These are phyloP conservation scores for Galaxea fascicularis DNA, from an alignment of 92 coral and sea anemone genomes.

Conservation along the genomic window DNA sequence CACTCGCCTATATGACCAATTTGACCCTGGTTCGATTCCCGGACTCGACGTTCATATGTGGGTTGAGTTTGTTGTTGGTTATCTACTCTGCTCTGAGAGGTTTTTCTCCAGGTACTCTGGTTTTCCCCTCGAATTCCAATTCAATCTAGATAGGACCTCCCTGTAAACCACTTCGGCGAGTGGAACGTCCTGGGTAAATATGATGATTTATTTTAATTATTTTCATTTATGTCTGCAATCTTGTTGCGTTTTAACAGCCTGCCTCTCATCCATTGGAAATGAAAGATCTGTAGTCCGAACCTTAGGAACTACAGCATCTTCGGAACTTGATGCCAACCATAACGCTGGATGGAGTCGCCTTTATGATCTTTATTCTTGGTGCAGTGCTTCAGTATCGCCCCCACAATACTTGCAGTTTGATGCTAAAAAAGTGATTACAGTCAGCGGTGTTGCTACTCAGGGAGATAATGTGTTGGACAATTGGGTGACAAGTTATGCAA, in stretches of 20 bases:
- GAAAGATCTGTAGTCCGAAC: neutral
- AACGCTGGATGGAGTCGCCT: neutral
- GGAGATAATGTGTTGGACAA: slow-evolving; percentile 56
- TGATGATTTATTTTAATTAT: too few relatives aligned
- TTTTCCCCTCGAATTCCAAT: too few relatives aligned
- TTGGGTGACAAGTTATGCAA: slow-evolving; percentile 59
- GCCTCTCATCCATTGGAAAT: slow-evolving; percentile 30
- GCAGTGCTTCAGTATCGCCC: neutral
- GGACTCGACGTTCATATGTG: too few relatives aligned
- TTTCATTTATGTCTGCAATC: neutral
- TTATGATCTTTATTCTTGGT: neutral
- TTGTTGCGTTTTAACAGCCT: neutral
- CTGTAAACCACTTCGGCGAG: too few relatives aligned
- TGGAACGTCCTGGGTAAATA: too few relatives aligned
- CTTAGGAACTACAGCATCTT: slow-evolving; percentile 33
- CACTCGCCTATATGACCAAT: too few relatives aligned
- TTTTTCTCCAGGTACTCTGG: too few relatives aligned
- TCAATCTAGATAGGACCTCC: too few relatives aligned
- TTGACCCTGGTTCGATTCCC: too few relatives aligned
- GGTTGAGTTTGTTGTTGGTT: too few relatives aligned
- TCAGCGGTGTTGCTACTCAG: slow-evolving; percentile 74
- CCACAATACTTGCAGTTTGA: slow-evolving; percentile 52
- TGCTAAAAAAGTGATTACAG: slow-evolving; percentile 37
- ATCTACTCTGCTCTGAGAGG: too few relatives aligned
- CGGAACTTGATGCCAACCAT: neutral